phyloP scores from a whole-genome alignment of 2,113 vertebrate genomes.

The Caloenas nicobarica region DNA sequence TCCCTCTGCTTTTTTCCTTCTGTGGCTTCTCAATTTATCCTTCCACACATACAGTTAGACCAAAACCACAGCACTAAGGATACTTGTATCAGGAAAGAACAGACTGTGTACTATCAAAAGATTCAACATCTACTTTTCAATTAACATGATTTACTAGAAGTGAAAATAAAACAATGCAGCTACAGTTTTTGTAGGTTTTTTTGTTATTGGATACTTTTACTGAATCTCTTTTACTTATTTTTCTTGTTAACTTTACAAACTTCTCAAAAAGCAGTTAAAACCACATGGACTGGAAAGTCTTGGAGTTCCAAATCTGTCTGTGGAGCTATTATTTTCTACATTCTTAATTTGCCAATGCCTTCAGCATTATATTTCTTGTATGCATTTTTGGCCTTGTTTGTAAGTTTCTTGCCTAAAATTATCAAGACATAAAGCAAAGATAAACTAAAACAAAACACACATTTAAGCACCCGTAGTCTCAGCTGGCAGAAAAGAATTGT shows the following conservation, averaged over 20 bases:
- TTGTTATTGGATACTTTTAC: background rate
- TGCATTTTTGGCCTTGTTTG: background rate
- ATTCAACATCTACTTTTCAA: background rate
- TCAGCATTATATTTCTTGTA: background rate
- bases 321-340: background rate
- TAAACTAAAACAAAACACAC: background rate
- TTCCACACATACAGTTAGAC: background rate
- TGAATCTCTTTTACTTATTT: background rate
- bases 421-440: background rate
- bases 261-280: background rate
- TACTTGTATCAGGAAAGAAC: background rate
- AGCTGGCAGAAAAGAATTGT: background rate
- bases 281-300: background rate
- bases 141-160: slow-evolving; percentile 40
- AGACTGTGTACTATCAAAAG: background rate
- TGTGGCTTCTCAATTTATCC: background rate
- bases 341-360: background rate
- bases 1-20: background rate
- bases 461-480: background rate
- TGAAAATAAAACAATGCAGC: slow-evolving; percentile 4
- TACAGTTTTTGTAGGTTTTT: background rate
- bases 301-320: background rate
- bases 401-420: background rate
- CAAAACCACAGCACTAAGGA: background rate
- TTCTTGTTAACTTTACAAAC: background rate